Evolutionary conservation across 2,797 vertebrate species (phyloP).

Genomic region (Pelodytes ibericus): DNA sequence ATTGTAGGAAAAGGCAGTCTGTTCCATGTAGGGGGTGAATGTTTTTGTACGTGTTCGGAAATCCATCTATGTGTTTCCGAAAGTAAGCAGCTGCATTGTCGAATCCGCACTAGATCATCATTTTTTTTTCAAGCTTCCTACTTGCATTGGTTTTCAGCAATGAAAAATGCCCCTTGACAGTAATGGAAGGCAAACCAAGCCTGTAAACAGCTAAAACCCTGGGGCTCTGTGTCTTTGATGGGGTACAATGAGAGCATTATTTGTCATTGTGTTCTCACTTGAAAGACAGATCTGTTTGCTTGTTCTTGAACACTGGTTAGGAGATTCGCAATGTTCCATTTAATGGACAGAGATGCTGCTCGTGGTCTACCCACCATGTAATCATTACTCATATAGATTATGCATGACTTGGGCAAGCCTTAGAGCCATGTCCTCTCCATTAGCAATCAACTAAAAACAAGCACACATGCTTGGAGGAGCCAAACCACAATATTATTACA

Average conservation of each 20-base stretch:
- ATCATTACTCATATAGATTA: slow-evolving; percentile 30
- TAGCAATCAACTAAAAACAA: slow-evolving; percentile 41
- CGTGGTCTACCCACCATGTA: slow-evolving; percentile 1
- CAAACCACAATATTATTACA: slow-evolving; percentile 38
- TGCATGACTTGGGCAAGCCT: slow-evolving; percentile 21
- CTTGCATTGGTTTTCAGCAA: slow-evolving; percentile 71
- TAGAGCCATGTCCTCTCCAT: slow-evolving; percentile 15
- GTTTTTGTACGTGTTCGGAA: slow-evolving; percentile 56
- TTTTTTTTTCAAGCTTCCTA: slow-evolving; percentile 74
- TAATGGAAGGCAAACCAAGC: slow-evolving; percentile 75
- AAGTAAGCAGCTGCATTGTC: slow-evolving; percentile 72
- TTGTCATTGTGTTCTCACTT: slow-evolving; percentile 67
- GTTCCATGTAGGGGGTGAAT: slow-evolving; percentile 40
- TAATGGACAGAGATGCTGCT: slow-evolving; percentile 4
- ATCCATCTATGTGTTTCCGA: slow-evolving; percentile 64
- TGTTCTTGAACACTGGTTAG: slow-evolving; percentile 57
- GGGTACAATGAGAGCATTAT: slow-evolving; percentile 67
- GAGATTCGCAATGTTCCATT: slow-evolving; percentile 61
- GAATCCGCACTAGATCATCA: slow-evolving; percentile 71
- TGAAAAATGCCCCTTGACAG: slow-evolving; percentile 75
- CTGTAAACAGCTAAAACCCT: slow-evolving; percentile 70
- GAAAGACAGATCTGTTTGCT: slow-evolving; percentile 60
- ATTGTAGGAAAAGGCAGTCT: slow-evolving; percentile 72
- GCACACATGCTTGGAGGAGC: slow-evolving; percentile 25
- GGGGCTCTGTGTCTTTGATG: slow-evolving; percentile 69